A percentile compares a stretch with the other conserved stretches of the same genome.
Evolutionary conservation across 2,797 vertebrate species (phyloP).

Genomic region (Sciurus vulgaris): DNA sequence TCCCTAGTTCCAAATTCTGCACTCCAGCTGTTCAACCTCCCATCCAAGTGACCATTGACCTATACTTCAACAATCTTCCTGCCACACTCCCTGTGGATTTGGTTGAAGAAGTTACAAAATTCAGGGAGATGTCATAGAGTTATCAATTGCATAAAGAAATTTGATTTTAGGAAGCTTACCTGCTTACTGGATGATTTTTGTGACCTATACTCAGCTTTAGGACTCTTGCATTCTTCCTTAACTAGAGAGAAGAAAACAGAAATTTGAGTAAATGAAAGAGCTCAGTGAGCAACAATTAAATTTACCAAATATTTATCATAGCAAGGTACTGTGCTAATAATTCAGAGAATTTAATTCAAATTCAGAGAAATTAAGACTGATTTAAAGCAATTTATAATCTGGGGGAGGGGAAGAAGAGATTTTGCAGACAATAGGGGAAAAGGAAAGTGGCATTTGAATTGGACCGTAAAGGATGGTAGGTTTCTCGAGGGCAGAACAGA

Average conservation of each 20-base stretch:
- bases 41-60: neutral
- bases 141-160: neutral
- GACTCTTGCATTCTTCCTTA: slow-evolving; percentile 89
- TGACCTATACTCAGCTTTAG: slow-evolving; percentile 85
- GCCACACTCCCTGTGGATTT: neutral
- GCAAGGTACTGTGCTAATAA: slow-evolving; percentile 25
- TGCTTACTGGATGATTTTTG: slow-evolving; percentile 87
- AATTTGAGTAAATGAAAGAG: slow-evolving; percentile 45
- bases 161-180: slow-evolving; percentile 83
- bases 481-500: slow-evolving; percentile 16
- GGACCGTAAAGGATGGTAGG: neutral
- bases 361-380: slow-evolving; percentile 10
- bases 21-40: neutral
- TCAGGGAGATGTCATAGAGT: slow-evolving; percentile 17
- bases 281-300: neutral
- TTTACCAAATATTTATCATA: slow-evolving; percentile 31
- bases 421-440: slow-evolving; percentile 13
- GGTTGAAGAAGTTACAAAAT: neutral
- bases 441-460: neutral
- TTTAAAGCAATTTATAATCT: slow-evolving; percentile 40
- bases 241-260: slow-evolving; percentile 83
- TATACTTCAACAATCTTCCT: neutral
- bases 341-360: slow-evolving; percentile 30
- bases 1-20: neutral
- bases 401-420: neutral